These are phyloP conservation scores for Bradypodion pumilum DNA, from an alignment of 2,797 vertebrate species.

Conservation along the genomic window DNA sequence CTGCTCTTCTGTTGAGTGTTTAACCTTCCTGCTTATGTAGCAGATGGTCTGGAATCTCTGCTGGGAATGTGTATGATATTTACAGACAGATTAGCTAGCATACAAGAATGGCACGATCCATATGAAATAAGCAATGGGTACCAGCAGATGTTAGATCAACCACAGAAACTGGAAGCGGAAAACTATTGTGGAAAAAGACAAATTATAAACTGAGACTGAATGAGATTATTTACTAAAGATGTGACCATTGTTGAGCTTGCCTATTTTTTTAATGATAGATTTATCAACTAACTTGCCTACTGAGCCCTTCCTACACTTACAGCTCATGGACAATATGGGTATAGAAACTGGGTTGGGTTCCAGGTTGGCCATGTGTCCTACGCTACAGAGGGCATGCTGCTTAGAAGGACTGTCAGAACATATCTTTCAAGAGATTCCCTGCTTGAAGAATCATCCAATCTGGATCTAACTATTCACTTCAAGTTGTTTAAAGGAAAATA, in stretches of 20 bases:
- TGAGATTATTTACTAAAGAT: not conserved
- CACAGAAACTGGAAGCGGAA: conserved; percentile 14
- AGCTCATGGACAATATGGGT: not conserved
- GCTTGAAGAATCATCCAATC: too few relatives aligned
- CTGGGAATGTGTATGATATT: conserved; percentile 5
- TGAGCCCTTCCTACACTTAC: not conserved
- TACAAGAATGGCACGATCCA: conserved; percentile 7
- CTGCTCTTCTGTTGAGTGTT: conserved; percentile 18
- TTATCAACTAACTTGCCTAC: not conserved
- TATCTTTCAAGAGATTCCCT: too few relatives aligned
- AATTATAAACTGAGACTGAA: conserved; percentile 6
- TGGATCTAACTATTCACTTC: too few relatives aligned
- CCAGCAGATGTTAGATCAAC: not conserved
- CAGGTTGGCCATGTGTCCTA: not conserved
- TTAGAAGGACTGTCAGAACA: too few relatives aligned
- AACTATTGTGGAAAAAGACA: conserved; percentile 8
- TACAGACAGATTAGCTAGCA: not conserved
- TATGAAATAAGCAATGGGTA: not conserved
- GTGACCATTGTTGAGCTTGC: not conserved
- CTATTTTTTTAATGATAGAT: not conserved
- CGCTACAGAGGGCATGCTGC: not conserved
- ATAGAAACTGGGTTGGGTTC: too few relatives aligned
- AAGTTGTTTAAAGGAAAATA: too few relatives aligned
- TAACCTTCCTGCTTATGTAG: not conserved
- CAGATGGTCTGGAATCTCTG: conserved; percentile 26